These are phyloP conservation scores for Willisornis vidua DNA, from an alignment of 2,113 vertebrate genomes.

Conservation along the genomic window DNA sequence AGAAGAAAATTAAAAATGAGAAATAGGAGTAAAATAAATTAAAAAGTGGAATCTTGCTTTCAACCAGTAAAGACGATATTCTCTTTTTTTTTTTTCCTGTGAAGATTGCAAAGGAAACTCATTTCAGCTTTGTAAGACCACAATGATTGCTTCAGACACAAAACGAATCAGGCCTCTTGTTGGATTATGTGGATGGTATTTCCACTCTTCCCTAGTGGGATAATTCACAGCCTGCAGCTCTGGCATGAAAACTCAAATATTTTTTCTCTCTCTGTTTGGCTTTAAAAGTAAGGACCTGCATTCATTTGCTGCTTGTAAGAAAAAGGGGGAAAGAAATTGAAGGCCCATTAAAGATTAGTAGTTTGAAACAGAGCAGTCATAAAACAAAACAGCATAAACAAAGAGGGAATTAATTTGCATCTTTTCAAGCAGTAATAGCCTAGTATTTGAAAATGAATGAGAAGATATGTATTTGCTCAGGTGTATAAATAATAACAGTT, in stretches of 20 bases:
- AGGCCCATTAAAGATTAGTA: conserved; percentile 20
- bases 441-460: background rate
- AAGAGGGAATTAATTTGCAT: background rate
- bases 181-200: conserved; percentile 71
- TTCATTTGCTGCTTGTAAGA: conserved; percentile 14
- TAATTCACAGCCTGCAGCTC: conserved; percentile 67
- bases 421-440: background rate
- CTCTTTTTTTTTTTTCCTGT: conserved; percentile 13
- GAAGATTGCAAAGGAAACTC: conserved; percentile 66
- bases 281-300: conserved; percentile 39
- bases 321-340: background rate
- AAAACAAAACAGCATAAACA: conserved; percentile 9
- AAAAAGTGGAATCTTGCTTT: conserved; percentile 34
- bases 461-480: background rate
- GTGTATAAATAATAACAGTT: background rate
- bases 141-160: conserved; percentile 64
- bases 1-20: background rate
- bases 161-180: conserved; percentile 72
- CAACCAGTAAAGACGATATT: conserved; percentile 20
- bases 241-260: conserved; percentile 64
- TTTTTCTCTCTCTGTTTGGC: conserved; percentile 43
- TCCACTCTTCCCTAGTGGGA: conserved; percentile 67
- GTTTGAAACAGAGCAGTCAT: conserved; percentile 9
- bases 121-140: conserved; percentile 66
- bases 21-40: background rate